A percentile compares a stretch with the other conserved stretches of the same genome.
Conservation (phyloP, 2,797 vertebrate genomes). For the Pteronotus mesoamericanus region DNA sequence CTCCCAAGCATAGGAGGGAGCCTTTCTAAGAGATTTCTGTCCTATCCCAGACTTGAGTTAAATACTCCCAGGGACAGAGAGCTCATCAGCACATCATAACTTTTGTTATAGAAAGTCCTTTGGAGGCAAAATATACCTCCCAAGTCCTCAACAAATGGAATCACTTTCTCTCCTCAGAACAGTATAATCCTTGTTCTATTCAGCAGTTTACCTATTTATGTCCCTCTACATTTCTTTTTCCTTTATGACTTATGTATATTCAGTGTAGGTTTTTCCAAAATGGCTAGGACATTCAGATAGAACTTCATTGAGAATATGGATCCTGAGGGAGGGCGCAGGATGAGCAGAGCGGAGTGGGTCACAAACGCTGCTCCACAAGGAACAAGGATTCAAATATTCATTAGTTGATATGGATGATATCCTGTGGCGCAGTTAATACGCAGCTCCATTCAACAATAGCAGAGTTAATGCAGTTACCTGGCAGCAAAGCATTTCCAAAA, state of each 20-base stretch:
- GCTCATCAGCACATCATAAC: background rate
- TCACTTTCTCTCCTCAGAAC: background rate
- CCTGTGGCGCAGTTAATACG: slow-evolving; percentile 57
- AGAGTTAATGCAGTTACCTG: slow-evolving; percentile 62
- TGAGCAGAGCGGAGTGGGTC: slow-evolving; percentile 37
- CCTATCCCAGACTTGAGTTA: background rate
- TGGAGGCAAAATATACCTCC: background rate
- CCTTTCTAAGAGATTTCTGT: background rate
- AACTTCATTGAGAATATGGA: slow-evolving; percentile 11
- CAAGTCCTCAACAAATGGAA: background rate
- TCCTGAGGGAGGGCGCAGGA: background rate
- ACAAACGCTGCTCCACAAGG: slow-evolving; percentile 19
- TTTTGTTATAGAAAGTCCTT: background rate
- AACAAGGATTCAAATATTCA: slow-evolving; percentile 58
- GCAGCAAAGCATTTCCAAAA: slow-evolving; percentile 67
- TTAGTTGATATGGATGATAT: slow-evolving; percentile 64
- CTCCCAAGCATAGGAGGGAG: background rate
- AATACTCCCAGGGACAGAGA: background rate
- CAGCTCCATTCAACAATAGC: slow-evolving; percentile 59
- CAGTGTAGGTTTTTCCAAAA: slow-evolving; percentile 13
- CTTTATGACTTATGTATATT: background rate
- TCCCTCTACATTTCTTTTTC: background rate
- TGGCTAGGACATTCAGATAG: background rate
- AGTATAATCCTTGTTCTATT: background rate
- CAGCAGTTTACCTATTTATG: background rate